phyloP scores from a whole-genome alignment of 2,888 invertebrate species.

The Hemistola chrysoprasaria region DNA sequence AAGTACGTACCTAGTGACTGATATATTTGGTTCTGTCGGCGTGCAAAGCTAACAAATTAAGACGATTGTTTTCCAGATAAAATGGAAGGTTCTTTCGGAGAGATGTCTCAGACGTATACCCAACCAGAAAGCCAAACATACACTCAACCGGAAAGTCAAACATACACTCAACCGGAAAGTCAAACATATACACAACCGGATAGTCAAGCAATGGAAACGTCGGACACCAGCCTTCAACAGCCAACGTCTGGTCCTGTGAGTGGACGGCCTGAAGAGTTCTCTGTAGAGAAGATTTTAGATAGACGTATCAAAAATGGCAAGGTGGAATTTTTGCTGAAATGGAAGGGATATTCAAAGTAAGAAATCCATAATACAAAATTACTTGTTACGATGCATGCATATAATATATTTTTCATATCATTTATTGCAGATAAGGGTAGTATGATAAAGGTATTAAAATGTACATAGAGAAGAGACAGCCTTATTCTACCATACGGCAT shows the following conservation, averaged over 20 bases:
- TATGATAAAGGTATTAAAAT: no score
- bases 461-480: no score
- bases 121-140: conserved; percentile 22
- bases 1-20: no score
- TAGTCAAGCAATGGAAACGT: conserved; percentile 39
- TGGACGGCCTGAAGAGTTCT: conserved; percentile 84
- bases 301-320: conserved; percentile 86
- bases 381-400: no score
- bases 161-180: conserved; percentile 37
- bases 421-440: no score
- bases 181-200: conserved; percentile 13
- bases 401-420: no score
- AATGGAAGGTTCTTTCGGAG: conserved; percentile 37
- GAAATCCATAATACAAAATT: conserved; percentile 35
- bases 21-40: no score
- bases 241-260: conserved; percentile 44
- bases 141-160: conserved; percentile 32
- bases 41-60: no score
- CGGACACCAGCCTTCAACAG: conserved; percentile 21
- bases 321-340: conserved; percentile 85
- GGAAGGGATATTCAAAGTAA: conserved; percentile 86
- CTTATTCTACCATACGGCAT: no score
- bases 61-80: conserved; percentile 2
- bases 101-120: conserved; percentile 28
- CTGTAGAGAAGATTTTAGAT: conserved; percentile 89